These are phyloP conservation scores for Heterodera schachtii DNA, from an alignment of 1,140 invertebrate species.

Conservation along the genomic window DNA sequence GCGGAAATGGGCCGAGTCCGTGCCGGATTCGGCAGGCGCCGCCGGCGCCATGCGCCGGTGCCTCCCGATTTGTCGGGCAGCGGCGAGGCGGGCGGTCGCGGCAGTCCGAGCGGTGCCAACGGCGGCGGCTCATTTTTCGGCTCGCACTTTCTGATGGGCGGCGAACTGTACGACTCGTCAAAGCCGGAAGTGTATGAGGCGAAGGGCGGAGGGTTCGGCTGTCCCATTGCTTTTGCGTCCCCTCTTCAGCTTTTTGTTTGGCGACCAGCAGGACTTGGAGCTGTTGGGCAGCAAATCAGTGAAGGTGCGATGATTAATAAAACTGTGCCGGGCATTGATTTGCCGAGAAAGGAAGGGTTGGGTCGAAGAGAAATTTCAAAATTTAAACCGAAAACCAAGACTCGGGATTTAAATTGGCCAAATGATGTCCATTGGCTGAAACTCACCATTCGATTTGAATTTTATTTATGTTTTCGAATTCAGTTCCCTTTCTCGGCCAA, in stretches of 20 bases:
- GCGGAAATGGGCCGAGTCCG: neutral
- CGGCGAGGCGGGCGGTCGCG: constrained; percentile 3
- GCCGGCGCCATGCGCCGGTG: neutral
- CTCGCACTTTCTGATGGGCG: constrained; percentile 54
- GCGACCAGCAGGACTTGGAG: constrained; percentile 50
- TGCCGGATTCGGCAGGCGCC: neutral
- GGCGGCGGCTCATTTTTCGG: constrained; percentile 38
- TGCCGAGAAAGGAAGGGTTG: too few species aligned
- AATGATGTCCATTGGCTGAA: too few species aligned
- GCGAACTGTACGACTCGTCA: constrained; percentile 48
- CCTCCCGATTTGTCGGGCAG: neutral
- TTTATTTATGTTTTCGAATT: constrained; percentile 11
- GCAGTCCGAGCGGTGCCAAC: constrained; percentile 11
- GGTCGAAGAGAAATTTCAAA: too few species aligned
- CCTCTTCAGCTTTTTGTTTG: constrained; percentile 33
- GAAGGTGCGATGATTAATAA: constrained; percentile 29
- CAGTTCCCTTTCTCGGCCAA: constrained; percentile 51
- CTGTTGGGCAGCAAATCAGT: constrained; percentile 48
- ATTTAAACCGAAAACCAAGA: too few species aligned
- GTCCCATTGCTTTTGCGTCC: neutral
- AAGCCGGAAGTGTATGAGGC: constrained; percentile 42
- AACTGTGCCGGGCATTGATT: too few species aligned
- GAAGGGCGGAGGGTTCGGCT: too few species aligned
- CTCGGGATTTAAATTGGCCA: too few species aligned
- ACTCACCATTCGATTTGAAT: too few species aligned